These are phyloP conservation scores for Zoanthus sansibaricus DNA, from an alignment of 92 coral and sea anemone species.

Conservation along the genomic window DNA sequence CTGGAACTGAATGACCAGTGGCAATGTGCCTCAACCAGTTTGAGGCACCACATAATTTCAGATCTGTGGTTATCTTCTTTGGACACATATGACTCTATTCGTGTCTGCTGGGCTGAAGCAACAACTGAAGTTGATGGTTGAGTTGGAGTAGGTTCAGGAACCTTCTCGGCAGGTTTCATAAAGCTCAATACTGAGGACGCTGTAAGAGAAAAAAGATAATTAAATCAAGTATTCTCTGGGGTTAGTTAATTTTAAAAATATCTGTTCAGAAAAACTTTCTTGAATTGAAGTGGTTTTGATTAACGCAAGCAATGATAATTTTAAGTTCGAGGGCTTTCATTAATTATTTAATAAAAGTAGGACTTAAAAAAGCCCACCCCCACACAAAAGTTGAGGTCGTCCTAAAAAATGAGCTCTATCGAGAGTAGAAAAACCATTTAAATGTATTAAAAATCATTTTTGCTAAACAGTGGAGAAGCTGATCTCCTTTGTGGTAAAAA, in stretches of 20 bases:
- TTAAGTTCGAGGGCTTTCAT: background rate
- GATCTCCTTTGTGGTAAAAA: no score
- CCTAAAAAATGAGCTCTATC: background rate
- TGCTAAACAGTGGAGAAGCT: no score
- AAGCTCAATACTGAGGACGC: conserved; percentile 43
- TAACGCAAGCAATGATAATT: background rate
- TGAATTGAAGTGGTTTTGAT: conserved; percentile 40
- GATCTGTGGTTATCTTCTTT: conserved; percentile 43
- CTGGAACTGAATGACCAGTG: no score
- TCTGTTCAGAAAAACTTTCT: no score
- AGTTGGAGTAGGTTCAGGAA: conserved; percentile 31
- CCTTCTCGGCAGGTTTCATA: conserved; percentile 40
- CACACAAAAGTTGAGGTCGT: background rate
- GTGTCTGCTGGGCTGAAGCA: conserved; percentile 18
- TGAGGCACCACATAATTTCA: conserved; percentile 47
- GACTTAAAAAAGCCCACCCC: no score
- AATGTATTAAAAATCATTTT: no score
- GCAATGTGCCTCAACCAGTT: no score
- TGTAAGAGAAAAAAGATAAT: conserved; percentile 33
- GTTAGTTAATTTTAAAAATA: conserved; percentile 19
- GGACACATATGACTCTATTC: conserved; percentile 34
- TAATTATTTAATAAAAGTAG: conserved; percentile 16
- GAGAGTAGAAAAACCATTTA: no score
- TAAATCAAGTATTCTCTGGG: conserved; percentile 12
- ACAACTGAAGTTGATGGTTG: conserved; percentile 39